phyloP scores from a whole-genome alignment of 2,113 vertebrate genomes.

The Sylvietta virens region DNA sequence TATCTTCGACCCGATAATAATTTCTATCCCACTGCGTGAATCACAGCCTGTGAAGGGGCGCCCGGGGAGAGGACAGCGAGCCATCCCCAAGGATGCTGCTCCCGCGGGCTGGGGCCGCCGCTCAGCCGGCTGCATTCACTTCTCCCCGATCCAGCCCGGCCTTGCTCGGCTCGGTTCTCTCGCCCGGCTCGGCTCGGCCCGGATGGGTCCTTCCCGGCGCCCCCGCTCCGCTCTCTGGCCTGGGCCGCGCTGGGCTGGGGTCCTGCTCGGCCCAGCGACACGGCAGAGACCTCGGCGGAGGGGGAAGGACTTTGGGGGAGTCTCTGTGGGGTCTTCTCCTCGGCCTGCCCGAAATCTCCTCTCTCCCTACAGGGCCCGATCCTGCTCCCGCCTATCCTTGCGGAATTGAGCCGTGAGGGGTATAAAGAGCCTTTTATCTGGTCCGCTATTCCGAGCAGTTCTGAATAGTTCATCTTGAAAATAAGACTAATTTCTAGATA shows the following conservation, averaged over 20 bases:
- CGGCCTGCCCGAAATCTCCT: background rate
- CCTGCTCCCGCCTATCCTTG: background rate
- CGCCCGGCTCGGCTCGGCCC: background rate
- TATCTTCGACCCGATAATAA: background rate
- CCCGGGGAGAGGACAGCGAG: background rate
- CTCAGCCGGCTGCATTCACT: background rate
- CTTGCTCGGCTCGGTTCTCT: background rate
- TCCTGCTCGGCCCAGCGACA: background rate
- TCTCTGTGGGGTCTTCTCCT: background rate
- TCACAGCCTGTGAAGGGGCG: fast-evolving
- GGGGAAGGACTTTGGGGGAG: fast-evolving
- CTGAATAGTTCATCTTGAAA: background rate
- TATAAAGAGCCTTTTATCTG: background rate
- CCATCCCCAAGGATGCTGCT: background rate
- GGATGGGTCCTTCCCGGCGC: background rate
- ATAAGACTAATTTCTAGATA: background rate
- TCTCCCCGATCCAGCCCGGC: background rate
- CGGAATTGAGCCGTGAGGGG: background rate
- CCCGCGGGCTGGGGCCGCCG: no score
- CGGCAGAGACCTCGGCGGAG: background rate
- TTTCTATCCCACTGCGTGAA: background rate
- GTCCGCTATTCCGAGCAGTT: background rate
- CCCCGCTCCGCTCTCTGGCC: background rate
- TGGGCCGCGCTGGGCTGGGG: no score
- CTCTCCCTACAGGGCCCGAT: background rate